These are phyloP conservation scores for Planiliza haematocheilus DNA, from an alignment of 2,113 vertebrate species.

Conservation along the genomic window DNA sequence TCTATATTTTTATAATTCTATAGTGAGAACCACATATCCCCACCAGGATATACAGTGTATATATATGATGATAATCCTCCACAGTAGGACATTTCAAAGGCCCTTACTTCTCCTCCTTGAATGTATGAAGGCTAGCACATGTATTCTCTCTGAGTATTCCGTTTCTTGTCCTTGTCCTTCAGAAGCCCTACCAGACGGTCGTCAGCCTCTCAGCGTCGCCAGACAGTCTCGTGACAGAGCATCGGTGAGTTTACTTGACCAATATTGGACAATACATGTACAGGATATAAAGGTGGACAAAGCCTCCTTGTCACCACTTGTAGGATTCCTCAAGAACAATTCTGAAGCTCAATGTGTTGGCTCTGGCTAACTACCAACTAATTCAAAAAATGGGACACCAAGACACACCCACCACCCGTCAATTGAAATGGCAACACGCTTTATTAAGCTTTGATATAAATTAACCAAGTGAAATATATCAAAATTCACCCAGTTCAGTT, in stretches of 20 bases:
- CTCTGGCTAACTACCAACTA: too few relatives aligned
- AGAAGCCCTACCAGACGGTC: constrained; percentile 86
- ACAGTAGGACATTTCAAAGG: constrained; percentile 10
- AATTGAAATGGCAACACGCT: too few relatives aligned
- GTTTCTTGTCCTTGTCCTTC: constrained; percentile 61
- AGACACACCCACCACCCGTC: too few relatives aligned
- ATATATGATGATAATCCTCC: constrained; percentile 1
- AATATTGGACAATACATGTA: not conserved
- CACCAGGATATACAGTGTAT: not conserved
- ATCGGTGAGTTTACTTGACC: constrained; percentile 86
- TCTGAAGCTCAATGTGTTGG: too few relatives aligned
- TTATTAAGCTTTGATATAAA: too few relatives aligned
- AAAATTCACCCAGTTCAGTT: too few relatives aligned
- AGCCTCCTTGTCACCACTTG: too few relatives aligned
- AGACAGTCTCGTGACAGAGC: constrained; percentile 93
- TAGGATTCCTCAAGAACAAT: too few relatives aligned
- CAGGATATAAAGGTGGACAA: too few relatives aligned
- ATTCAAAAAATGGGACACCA: too few relatives aligned
- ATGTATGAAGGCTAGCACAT: not conserved
- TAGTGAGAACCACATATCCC: not conserved
- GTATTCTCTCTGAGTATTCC: not conserved
- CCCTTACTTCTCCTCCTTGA: not conserved
- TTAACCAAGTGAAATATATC: too few relatives aligned
- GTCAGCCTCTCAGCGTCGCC: constrained; percentile 90
- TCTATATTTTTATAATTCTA: constrained; percentile 19